phyloP scores from a whole-genome alignment of 2,113 vertebrate genomes.

The Elephantulus edwardii region DNA sequence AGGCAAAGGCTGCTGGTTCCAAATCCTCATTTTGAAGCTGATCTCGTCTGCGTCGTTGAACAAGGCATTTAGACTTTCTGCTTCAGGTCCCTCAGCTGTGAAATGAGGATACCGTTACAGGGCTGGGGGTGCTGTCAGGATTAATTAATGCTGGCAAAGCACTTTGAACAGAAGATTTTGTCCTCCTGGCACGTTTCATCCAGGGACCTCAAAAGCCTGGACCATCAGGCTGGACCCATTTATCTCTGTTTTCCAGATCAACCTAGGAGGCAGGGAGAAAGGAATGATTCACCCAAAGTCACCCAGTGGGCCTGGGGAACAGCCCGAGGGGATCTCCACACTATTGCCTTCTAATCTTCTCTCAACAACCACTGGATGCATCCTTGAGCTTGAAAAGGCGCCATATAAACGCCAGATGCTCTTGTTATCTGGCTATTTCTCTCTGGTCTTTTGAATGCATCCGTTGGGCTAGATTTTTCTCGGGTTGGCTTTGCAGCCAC shows the following conservation, averaged over 20 bases:
- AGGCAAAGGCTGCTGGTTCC: accelerated
- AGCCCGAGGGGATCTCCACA: not conserved
- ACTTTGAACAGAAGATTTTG: not conserved
- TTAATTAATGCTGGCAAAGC: not conserved
- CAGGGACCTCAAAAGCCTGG: not conserved
- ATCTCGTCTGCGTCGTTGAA: not conserved
- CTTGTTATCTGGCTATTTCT: not conserved
- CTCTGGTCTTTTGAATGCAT: no score
- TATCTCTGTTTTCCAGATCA: slow-evolving; percentile 42
- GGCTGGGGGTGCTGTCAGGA: not conserved
- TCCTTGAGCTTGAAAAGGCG: not conserved
- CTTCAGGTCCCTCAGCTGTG: not conserved
- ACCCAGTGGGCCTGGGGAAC: not conserved
- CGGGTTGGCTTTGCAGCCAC: not conserved
- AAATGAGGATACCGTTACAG: not conserved
- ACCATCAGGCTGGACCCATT: not conserved
- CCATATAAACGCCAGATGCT: not conserved
- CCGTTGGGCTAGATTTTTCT: not conserved
- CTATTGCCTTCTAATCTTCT: not conserved
- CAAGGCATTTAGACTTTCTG: not conserved
- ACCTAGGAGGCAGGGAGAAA: not conserved
- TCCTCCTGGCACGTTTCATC: not conserved
- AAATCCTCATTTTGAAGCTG: not conserved
- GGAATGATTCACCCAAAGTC: not conserved
- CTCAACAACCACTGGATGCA: no score